These are phyloP conservation scores for Leptopilina syphax DNA, from an alignment of 2,888 invertebrate genomes.

Conservation along the genomic window DNA sequence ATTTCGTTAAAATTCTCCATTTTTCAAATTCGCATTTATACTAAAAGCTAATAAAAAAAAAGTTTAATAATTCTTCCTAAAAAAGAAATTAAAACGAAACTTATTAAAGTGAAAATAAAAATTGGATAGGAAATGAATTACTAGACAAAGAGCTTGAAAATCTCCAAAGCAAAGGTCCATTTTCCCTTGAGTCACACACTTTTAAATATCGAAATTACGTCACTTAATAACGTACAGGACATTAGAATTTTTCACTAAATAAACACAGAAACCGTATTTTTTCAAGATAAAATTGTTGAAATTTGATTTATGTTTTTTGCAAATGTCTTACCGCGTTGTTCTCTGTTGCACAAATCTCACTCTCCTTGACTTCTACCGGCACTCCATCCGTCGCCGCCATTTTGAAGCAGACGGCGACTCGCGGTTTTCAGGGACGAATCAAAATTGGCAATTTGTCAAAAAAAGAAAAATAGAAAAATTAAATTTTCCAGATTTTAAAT, in stretches of 20 bases:
- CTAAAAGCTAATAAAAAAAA: not conserved
- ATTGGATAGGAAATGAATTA: not conserved
- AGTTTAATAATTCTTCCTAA: not conserved
- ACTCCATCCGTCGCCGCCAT: constrained; percentile 72
- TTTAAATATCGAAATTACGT: constrained; percentile 32
- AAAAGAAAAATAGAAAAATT: not conserved
- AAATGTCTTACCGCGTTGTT: constrained; percentile 49
- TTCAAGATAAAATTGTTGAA: not conserved
- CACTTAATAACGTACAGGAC: constrained; percentile 39
- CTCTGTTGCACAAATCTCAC: constrained; percentile 63
- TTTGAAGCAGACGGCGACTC: constrained; percentile 69
- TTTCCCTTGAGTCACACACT: constrained; percentile 19
- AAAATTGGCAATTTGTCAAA: not conserved
- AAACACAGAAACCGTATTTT: constrained; percentile 8
- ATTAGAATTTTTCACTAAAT: constrained; percentile 10
- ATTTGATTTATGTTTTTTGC: not conserved
- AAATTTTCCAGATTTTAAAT: not conserved
- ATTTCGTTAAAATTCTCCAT: not conserved
- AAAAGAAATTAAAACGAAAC: not conserved
- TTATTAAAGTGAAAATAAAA: not conserved
- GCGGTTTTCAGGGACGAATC: constrained; percentile 36
- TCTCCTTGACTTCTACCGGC: constrained; percentile 70
- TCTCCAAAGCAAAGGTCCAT: constrained; percentile 36
- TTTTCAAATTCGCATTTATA: not conserved
- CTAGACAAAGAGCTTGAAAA: constrained; percentile 37